Percentiles rank a stretch among this genome's conserved stretches.
Conservation (phyloP, 1,140 invertebrate species). For the Sweltsa coloradensis region DNA sequence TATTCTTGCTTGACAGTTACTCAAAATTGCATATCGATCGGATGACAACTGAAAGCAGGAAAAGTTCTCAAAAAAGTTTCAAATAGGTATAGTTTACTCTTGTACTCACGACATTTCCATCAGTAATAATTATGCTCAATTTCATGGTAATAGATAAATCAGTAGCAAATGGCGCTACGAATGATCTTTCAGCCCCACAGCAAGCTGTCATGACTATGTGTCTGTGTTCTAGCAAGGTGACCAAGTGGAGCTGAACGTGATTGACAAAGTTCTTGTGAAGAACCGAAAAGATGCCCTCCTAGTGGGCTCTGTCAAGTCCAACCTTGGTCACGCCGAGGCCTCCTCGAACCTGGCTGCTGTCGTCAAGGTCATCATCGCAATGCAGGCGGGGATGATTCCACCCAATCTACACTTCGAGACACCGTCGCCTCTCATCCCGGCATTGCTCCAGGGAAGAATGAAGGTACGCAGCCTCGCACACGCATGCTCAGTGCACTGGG, state of each 20-base stretch:
- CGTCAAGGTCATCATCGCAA: constrained; percentile 51
- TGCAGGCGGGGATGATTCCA: constrained; percentile 53
- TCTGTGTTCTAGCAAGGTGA: constrained; percentile 32
- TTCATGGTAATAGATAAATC: too few species aligned
- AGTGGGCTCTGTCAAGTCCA: constrained; percentile 64
- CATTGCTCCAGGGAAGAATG: constrained; percentile 45
- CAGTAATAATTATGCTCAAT: too few species aligned
- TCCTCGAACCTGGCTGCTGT: constrained; percentile 44
- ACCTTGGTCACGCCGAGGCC: constrained; percentile 63
- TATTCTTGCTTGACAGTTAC: too few species aligned
- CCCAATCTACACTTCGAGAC: constrained; percentile 58
- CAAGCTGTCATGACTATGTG: too few species aligned
- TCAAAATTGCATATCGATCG: too few species aligned
- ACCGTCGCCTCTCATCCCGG: constrained; percentile 52
- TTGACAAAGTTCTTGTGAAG: constrained; percentile 44
- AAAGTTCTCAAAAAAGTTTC: too few species aligned
- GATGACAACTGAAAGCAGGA: too few species aligned
- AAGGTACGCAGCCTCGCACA: constrained; percentile 22
- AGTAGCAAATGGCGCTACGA: too few species aligned
- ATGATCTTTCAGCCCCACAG: too few species aligned
- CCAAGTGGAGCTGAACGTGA: constrained; percentile 48
- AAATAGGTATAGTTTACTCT: too few species aligned
- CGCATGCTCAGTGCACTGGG: too few species aligned
- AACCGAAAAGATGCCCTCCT: constrained; percentile 41
- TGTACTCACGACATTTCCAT: too few species aligned